phyloP scores from a whole-genome alignment of 2,113 vertebrate genomes.

The Crotalus tigris region DNA sequence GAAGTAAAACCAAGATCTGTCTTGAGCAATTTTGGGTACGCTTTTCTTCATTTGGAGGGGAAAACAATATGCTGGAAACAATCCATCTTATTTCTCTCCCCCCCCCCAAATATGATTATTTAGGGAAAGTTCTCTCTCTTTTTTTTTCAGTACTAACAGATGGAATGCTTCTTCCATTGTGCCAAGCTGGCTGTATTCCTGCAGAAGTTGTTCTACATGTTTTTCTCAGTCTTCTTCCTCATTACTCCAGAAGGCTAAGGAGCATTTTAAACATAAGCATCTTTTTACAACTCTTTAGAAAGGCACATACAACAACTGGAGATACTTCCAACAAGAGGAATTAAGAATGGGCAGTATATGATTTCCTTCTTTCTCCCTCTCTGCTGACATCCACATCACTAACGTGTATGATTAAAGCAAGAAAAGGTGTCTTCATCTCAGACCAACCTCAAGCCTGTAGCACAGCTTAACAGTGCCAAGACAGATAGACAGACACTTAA shows the following conservation, averaged over 20 bases:
- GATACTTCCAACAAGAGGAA: not conserved
- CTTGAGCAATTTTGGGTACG: not conserved
- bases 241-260: not conserved
- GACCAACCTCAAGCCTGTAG: not conserved
- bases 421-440: accelerated
- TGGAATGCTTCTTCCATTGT: not conserved
- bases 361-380: not conserved
- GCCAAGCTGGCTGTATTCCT: not conserved
- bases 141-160: not conserved
- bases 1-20: not conserved
- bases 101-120: not conserved
- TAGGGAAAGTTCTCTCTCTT: not conserved
- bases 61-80: conserved; percentile 10
- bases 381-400: not conserved
- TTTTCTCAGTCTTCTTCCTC: accelerated
- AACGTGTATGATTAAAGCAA: not conserved
- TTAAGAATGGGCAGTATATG: not conserved
- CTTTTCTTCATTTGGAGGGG: not conserved
- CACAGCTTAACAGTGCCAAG: not conserved
- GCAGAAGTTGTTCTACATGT: not conserved
- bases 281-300: not conserved
- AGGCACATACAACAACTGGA: not conserved
- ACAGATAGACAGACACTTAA: not conserved
- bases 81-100: not conserved
- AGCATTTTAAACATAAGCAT: accelerated